phyloP scores from a whole-genome alignment of 2,113 vertebrate genomes.

The Zingel zingel region DNA sequence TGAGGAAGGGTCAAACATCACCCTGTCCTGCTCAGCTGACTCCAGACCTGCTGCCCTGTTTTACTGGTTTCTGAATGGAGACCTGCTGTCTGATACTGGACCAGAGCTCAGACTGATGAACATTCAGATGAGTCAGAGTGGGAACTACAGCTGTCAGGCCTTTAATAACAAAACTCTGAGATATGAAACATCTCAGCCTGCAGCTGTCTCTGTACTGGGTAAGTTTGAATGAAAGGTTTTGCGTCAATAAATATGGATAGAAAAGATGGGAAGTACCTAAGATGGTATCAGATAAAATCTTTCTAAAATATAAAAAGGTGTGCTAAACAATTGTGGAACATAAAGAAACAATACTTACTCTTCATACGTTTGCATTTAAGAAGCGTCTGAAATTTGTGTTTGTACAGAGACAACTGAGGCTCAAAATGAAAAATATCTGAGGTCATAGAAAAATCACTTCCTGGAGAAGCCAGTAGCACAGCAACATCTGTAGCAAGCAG shows the following conservation, averaged over 20 bases:
- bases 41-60: not conserved
- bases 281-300: not conserved
- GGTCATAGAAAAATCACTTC: no score
- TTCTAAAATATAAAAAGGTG: not conserved
- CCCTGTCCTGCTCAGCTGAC: constrained; percentile 58
- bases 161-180: constrained; percentile 56
- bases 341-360: no score
- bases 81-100: constrained; percentile 21
- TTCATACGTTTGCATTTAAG: no score
- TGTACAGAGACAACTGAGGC: no score
- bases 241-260: no score
- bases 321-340: not conserved
- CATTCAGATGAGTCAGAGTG: constrained; percentile 58
- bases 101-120: constrained; percentile 54
- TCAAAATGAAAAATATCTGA: no score
- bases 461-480: no score
- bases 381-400: no score
- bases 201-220: constrained; percentile 56
- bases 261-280: not conserved
- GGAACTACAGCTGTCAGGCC: constrained; percentile 66
- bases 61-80: constrained; percentile 61
- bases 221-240: constrained; percentile 11
- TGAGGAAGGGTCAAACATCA: constrained; percentile 55
- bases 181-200: constrained; percentile 33
- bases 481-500: no score